phyloP scores from a whole-genome alignment of 2,797 vertebrate species.

The Lateolabrax maculatus region DNA sequence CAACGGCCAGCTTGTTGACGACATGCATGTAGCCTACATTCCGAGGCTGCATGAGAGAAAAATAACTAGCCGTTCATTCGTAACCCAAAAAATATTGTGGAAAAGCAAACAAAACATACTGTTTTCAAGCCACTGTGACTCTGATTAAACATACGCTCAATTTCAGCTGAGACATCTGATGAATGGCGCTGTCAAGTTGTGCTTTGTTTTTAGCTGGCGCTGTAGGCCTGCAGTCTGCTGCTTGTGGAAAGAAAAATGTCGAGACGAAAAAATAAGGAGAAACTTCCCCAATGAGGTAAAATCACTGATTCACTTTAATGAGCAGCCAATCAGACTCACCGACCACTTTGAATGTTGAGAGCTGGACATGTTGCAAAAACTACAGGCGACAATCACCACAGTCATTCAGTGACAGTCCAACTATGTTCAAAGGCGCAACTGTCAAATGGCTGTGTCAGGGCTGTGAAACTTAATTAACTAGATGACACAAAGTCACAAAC shows the following conservation, averaged over 20 bases:
- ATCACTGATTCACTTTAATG: background rate
- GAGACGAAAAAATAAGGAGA: background rate
- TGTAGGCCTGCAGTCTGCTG: background rate
- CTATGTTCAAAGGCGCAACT: too few species aligned
- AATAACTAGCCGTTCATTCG: background rate
- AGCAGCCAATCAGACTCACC: background rate
- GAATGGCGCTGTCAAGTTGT: background rate
- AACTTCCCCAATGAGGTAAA: background rate
- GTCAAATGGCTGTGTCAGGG: background rate
- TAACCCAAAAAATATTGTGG: background rate
- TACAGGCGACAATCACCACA: too few species aligned
- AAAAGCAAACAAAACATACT: constrained; percentile 10
- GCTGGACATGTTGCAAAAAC: background rate
- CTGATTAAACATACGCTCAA: background rate
- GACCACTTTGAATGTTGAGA: background rate
- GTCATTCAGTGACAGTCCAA: background rate
- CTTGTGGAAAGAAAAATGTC: background rate
- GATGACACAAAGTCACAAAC: background rate
- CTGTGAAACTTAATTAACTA: background rate
- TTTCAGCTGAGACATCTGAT: background rate
- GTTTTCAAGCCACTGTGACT: constrained; percentile 14
- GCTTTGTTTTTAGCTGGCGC: background rate
- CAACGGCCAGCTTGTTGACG: constrained; percentile 2
- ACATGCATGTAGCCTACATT: constrained; percentile 6
- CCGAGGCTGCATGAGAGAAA: constrained; percentile 5